A percentile compares a stretch with the other conserved stretches of the same genome.
phyloP scores from a whole-genome alignment of 53 echinoderm and acorn worm genomes.

The Henricia sp. region DNA sequence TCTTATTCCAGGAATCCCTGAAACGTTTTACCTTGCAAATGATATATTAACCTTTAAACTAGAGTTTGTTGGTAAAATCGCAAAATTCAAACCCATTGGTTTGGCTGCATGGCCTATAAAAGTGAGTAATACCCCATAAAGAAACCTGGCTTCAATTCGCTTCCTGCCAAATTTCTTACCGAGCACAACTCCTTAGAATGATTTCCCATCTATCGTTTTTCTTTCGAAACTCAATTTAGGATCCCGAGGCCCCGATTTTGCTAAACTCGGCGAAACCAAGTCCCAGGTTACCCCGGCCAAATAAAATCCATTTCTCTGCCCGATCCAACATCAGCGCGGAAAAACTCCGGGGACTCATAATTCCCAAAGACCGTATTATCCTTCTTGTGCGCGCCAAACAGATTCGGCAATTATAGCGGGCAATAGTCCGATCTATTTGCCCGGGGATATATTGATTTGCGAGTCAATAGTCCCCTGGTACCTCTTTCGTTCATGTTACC shows the following conservation, averaged over 20 bases:
- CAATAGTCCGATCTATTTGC: slow-evolving; percentile 39
- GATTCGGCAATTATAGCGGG: slow-evolving; percentile 39
- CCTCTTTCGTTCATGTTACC: slow-evolving; percentile 12
- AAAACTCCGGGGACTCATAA: slow-evolving; percentile 6
- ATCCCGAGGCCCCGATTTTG: slow-evolving; percentile 16
- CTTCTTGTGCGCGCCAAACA: neutral
- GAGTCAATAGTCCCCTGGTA: slow-evolving; percentile 52
- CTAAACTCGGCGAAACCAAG: neutral
- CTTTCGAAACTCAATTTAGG: slow-evolving; percentile 5
- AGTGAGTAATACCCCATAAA: no score
- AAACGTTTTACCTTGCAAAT: no score
- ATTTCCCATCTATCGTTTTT: neutral
- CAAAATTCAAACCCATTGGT: no score
- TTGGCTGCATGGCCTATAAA: no score
- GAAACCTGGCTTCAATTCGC: no score
- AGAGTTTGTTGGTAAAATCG: no score
- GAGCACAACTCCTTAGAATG: neutral
- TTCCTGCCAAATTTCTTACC: no score
- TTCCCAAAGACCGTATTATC: slow-evolving; percentile 26
- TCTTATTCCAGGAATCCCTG: no score
- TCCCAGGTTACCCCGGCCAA: neutral
- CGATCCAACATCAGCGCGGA: neutral
- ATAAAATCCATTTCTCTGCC: slow-evolving; percentile 1
- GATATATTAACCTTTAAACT: no score
- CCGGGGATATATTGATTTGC: slow-evolving; percentile 45